Conservation (phyloP, 1,140 invertebrate genomes). For the Penaeus vannamei region DNA sequence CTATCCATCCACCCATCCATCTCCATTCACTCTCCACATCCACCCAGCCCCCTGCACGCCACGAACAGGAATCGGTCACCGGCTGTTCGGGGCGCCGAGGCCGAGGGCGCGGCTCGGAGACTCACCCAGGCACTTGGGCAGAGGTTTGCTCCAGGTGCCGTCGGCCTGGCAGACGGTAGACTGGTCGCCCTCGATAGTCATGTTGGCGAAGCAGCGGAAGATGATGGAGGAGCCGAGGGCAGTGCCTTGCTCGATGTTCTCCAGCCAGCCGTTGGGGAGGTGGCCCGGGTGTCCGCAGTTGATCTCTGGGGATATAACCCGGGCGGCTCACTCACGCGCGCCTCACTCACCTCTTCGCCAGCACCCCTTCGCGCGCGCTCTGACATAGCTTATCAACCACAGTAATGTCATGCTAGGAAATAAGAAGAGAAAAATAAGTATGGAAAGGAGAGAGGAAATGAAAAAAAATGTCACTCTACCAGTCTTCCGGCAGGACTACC, state of each 20-base stretch:
- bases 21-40: no score
- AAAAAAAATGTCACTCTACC: no score
- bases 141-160: slow-evolving; percentile 92
- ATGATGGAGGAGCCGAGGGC: slow-evolving; percentile 81
- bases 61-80: no score
- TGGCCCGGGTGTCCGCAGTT: slow-evolving; percentile 83
- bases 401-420: slow-evolving; percentile 1
- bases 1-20: no score
- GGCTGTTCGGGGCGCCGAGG: no score
- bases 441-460: background rate
- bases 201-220: slow-evolving; percentile 93
- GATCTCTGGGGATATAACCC: slow-evolving; percentile 80
- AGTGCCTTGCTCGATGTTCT: slow-evolving; percentile 73
- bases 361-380: no score
- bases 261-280: slow-evolving; percentile 95
- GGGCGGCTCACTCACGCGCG: no score
- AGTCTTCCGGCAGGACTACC: no score
- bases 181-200: slow-evolving; percentile 90
- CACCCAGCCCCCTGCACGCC: no score
- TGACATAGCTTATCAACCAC: no score
- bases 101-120: no score
- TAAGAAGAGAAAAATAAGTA: background rate
- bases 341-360: slow-evolving; percentile 1
- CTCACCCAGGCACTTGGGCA: slow-evolving; percentile 87
- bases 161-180: slow-evolving; percentile 93